Evolutionary conservation across 2,797 vertebrate species (phyloP).

Genomic region (Coreius guichenoti): DNA sequence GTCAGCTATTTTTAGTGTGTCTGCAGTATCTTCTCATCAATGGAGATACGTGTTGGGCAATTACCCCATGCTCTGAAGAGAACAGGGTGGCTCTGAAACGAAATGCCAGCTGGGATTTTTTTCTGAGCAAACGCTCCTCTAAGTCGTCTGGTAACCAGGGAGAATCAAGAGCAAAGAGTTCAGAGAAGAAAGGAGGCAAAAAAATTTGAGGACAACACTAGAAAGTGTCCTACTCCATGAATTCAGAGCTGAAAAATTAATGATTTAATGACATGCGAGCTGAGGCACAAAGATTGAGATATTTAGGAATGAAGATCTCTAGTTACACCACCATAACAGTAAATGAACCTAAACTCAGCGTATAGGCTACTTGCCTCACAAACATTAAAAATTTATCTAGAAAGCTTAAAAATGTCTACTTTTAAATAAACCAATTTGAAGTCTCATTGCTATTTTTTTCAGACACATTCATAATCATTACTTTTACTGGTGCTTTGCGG

Average conservation of each 20-base stretch:
- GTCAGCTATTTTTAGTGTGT: conserved; percentile 79
- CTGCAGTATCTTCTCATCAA: conserved; percentile 73
- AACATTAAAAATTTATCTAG: background rate
- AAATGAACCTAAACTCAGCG: background rate
- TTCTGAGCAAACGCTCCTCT: conserved; percentile 5
- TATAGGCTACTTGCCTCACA: background rate
- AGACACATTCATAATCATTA: too few relatives aligned
- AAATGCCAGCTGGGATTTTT: conserved; percentile 16
- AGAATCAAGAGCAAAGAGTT: conserved; percentile 34
- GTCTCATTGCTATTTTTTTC: too few relatives aligned
- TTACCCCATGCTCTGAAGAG: conserved; percentile 58
- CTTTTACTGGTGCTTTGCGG: too few relatives aligned
- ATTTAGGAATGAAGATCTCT: conserved; percentile 27
- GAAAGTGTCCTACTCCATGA: background rate
- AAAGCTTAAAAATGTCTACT: background rate
- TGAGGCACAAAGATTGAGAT: conserved; percentile 26
- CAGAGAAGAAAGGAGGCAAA: conserved; percentile 15
- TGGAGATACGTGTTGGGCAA: conserved; percentile 68
- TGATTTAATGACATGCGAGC: conserved; percentile 36
- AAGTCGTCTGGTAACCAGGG: conserved; percentile 52
- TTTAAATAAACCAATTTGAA: background rate
- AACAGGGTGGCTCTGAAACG: conserved; percentile 45
- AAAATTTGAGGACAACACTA: conserved; percentile 12
- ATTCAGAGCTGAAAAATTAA: conserved; percentile 31
- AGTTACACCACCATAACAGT: background rate